phyloP scores from a whole-genome alignment of 2,113 vertebrate species.

The Sturnus vulgaris region DNA sequence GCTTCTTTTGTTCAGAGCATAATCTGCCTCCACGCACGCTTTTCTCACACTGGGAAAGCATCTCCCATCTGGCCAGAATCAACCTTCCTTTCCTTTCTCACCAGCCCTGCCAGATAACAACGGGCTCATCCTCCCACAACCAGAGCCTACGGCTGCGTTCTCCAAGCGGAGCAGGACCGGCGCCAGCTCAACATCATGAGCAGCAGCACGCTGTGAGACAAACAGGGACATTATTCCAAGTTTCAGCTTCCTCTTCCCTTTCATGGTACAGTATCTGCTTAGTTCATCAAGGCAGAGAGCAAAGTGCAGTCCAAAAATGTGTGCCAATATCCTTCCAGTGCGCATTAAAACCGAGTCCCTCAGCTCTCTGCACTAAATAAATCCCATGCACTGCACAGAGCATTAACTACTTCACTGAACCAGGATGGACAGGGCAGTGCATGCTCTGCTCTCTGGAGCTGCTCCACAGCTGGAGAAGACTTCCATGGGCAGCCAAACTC shows the following conservation, averaged over 20 bases:
- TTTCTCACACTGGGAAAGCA: conserved; percentile 65
- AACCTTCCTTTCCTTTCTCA: conserved; percentile 81
- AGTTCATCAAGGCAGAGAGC: conserved; percentile 58
- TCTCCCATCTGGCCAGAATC: conserved; percentile 73
- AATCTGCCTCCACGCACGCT: conserved; percentile 66
- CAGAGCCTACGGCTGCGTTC: conserved; percentile 6
- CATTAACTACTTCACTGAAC: conserved; percentile 1
- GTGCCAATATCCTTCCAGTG: conserved; percentile 62
- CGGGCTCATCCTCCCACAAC: conserved; percentile 56
- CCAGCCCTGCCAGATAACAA: conserved; percentile 72
- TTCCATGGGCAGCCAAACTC: fast-evolving
- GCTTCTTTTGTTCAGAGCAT: conserved; percentile 60
- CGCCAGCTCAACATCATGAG: conserved; percentile 40
- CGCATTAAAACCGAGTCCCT: not conserved
- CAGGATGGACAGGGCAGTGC: not conserved
- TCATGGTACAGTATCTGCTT: conserved; percentile 58
- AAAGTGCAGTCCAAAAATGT: not conserved
- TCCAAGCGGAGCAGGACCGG: not conserved
- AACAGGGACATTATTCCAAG: conserved; percentile 26
- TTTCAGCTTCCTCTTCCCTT: conserved; percentile 48
- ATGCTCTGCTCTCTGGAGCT: not conserved
- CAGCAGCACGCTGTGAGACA: conserved; percentile 54
- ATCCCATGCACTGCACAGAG: not conserved
- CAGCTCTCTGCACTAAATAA: conserved; percentile 35
- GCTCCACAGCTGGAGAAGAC: not conserved